Base-by-base conservation (phyloP, 2,113 vertebrate genomes). In the Grammomys dolichurus region DNA sequence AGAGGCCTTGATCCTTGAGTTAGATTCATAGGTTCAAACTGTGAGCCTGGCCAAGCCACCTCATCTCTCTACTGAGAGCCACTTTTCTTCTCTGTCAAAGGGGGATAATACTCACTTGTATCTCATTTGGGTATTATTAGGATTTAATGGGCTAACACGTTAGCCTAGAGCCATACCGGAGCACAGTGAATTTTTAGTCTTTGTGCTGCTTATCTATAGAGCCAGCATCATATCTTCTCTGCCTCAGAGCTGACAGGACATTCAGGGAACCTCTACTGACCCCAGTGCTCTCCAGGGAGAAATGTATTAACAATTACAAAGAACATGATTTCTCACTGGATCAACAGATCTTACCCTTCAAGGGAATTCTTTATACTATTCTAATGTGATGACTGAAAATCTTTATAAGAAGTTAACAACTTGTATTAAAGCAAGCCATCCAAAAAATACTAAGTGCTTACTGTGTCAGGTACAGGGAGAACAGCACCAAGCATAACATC, bases 271-370 rank as follows among this genome's bases (percentile, higher is more conserved):
- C 51, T 72, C 75, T 73, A 85, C 4, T 60, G 16, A 40, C 9
- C n/a, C 70, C 76, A 40, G 43, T 22, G 56, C 95, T 77, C 60
- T 86, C 91, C 67, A 85, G 56, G 40, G 46, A 82, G 40, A 97
- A 89, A 78, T 43, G 28, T 13, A 63, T 90, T 80, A 36, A 69
- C 28, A 87, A 89, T 40, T 78, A 73, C 26, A 90, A 84, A 95
- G 87, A 28, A 31, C 40, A 92, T 17, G 63, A 67, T 13, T 92
- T 94, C 60, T 95, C 19, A 91, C 10, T 67, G 17, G 13, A 76
- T 20, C 63, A 63, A 69, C 72, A 91, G 94, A 36, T 78, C 19
- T 90, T n/a, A 85, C 46, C 72, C 82, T 65, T 46, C 26, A 28
- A 36, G 33, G n/a, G 16, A 56, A 63, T 51, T 81, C 51, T 77